Evolutionary conservation across 2,797 vertebrate genomes (phyloP).

Genomic region (Ceyx erithaca): DNA sequence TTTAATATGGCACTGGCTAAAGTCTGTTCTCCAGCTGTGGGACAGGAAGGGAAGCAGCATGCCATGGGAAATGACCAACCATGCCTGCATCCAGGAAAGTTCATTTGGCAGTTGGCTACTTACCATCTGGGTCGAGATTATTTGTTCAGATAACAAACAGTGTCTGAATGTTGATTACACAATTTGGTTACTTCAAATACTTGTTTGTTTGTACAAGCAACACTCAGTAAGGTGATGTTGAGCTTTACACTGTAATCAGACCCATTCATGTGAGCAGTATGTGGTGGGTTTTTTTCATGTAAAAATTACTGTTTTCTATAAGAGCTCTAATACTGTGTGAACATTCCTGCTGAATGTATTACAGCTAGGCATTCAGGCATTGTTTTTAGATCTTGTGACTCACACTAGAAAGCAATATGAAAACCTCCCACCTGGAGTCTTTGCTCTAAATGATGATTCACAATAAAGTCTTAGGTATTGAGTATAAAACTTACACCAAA

Average conservation of each 20-base stretch:
- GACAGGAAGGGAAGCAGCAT: not conserved
- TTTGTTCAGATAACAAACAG: not conserved
- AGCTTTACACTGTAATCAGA: not conserved
- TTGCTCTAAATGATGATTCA: not conserved
- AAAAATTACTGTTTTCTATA: not conserved
- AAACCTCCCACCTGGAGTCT: not conserved
- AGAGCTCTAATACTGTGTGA: not conserved
- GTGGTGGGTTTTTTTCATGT: not conserved
- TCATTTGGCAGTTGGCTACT: not conserved
- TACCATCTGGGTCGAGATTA: not conserved
- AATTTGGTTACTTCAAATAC: not conserved
- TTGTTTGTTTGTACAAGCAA: not conserved
- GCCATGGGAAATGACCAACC: not conserved
- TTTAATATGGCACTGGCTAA: not conserved
- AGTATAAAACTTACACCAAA: conserved; percentile 93
- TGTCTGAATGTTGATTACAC: not conserved
- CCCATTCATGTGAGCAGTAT: not conserved
- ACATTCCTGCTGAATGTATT: not conserved
- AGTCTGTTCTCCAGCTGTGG: conserved; percentile 5
- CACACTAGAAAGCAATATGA: not conserved
- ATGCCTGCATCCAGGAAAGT: not conserved
- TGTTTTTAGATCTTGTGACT: not conserved
- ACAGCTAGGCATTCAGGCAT: not conserved
- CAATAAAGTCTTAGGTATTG: not conserved
- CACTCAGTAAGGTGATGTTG: not conserved